These are phyloP conservation scores for Notocelia uddmanniana DNA, from an alignment of 2,888 invertebrate genomes.

Conservation along the genomic window DNA sequence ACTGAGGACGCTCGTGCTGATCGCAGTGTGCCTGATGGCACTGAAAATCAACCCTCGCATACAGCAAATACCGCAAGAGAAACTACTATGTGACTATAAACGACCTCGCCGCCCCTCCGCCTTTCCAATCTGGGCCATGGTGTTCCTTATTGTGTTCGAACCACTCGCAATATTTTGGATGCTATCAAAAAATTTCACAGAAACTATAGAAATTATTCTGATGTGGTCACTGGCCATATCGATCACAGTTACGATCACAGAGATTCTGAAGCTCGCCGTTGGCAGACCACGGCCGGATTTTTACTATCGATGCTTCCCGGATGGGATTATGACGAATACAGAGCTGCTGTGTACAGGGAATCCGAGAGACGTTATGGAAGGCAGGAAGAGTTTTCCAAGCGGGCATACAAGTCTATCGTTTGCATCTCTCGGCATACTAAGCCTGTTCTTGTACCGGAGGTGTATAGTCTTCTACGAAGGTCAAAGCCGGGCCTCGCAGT, in stretches of 20 bases:
- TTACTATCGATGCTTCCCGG: slow-evolving; percentile 92
- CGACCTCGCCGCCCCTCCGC: slow-evolving; percentile 89
- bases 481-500: slow-evolving; percentile 86
- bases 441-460: slow-evolving; percentile 90
- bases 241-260: slow-evolving; percentile 87
- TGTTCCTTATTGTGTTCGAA: slow-evolving; percentile 86
- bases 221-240: slow-evolving; percentile 87
- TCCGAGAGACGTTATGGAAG: slow-evolving; percentile 87
- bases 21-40: slow-evolving; percentile 79
- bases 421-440: slow-evolving; percentile 90
- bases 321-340: slow-evolving; percentile 81
- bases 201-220: slow-evolving; percentile 68
- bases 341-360: slow-evolving; percentile 87
- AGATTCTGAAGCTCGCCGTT: slow-evolving; percentile 86
- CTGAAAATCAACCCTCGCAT: slow-evolving; percentile 86
- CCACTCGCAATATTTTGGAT: slow-evolving; percentile 83
- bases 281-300: slow-evolving; percentile 93
- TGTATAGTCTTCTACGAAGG: slow-evolving; percentile 87
- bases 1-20: slow-evolving; percentile 58
- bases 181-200: slow-evolving; percentile 54
- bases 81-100: slow-evolving; percentile 89
- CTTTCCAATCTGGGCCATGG: slow-evolving; percentile 87
- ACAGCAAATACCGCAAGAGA: slow-evolving; percentile 90
- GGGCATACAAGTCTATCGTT: slow-evolving; percentile 94
- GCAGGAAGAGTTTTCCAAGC: slow-evolving; percentile 95